phyloP scores from a whole-genome alignment of 2,888 invertebrate species.

The Lypha dubia region DNA sequence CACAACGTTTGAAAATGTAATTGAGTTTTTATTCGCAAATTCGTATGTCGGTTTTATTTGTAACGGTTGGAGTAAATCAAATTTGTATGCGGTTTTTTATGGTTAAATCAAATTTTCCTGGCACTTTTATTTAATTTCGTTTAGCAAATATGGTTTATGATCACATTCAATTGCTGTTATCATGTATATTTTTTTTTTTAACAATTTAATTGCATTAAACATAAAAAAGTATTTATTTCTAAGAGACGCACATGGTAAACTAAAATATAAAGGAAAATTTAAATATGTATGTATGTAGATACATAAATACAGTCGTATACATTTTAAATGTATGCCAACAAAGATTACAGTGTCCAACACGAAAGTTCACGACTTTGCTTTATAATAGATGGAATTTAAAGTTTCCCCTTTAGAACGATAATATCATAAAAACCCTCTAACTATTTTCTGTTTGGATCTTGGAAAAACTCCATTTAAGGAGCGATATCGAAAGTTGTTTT shows the following conservation, averaged over 20 bases:
- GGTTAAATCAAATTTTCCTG: constrained; percentile 15
- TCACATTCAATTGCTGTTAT: constrained; percentile 67
- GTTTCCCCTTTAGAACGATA: no score
- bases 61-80: constrained; percentile 21
- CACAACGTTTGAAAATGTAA: constrained; percentile 23
- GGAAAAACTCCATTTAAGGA: no score
- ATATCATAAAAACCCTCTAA: no score
- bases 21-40: neutral
- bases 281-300: neutral
- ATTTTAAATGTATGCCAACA: no score
- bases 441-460: no score
- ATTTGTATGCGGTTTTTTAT: constrained; percentile 32
- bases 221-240: neutral
- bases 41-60: constrained; percentile 17
- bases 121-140: constrained; percentile 16
- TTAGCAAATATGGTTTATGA: constrained; percentile 59
- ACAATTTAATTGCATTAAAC: constrained; percentile 45
- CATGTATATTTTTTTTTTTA: constrained; percentile 64
- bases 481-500: no score
- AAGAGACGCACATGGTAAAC: no score
- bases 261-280: neutral
- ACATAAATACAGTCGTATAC: neutral
- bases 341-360: no score
- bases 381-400: no score
- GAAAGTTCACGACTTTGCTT: no score